Evolutionary conservation across 2,888 invertebrate species (phyloP).

Genomic region (Tortricodes alternella): DNA sequence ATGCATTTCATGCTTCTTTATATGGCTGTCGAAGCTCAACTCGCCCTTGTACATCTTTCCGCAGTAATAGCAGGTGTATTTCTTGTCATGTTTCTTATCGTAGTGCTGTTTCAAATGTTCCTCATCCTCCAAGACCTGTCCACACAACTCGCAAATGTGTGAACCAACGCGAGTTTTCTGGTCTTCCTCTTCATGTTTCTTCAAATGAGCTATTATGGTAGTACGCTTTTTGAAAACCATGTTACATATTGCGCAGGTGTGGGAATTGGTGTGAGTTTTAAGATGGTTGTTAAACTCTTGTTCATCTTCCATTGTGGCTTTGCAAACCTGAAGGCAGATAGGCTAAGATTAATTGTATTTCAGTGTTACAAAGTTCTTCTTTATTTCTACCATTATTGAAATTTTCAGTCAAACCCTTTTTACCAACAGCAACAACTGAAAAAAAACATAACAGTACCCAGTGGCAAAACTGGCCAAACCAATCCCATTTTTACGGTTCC

Average conservation of each 20-base stretch:
- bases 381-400: too few species aligned
- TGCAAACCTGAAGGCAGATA: conserved; percentile 58
- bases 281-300: conserved; percentile 58
- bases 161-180: conserved; percentile 32
- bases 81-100: conserved; percentile 57
- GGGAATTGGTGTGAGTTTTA: conserved; percentile 55
- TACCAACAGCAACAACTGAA: too few species aligned
- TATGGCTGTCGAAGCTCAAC: conserved; percentile 60
- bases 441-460: too few species aligned
- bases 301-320: conserved; percentile 56
- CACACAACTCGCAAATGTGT: conserved; percentile 66
- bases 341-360: background rate
- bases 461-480: too few species aligned
- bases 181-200: conserved; percentile 51
- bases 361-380: too few species aligned
- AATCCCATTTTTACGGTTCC: too few species aligned
- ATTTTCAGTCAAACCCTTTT: too few species aligned
- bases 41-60: conserved; percentile 66
- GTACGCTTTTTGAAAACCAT: conserved; percentile 59
- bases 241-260: conserved; percentile 60
- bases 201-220: conserved; percentile 59
- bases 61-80: conserved; percentile 69
- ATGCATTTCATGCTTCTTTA: conserved; percentile 64
- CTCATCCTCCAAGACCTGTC: conserved; percentile 50
- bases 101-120: conserved; percentile 51